A percentile compares a stretch with the other conserved stretches of the same genome.
phyloP scores from a whole-genome alignment of 2,113 vertebrate species.

The Rallus limicola region DNA sequence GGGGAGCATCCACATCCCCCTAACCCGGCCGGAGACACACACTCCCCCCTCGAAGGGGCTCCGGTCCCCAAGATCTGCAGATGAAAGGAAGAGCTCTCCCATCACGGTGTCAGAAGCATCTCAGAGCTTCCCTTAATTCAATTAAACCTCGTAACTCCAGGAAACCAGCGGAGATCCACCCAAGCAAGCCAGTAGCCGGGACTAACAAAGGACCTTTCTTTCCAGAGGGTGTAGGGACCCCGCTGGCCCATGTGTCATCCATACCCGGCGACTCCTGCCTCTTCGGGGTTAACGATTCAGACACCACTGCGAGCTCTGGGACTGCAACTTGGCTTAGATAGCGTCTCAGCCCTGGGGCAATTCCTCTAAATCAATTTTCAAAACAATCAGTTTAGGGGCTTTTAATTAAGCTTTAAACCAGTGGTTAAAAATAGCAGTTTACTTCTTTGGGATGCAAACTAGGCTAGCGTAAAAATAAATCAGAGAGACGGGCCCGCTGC shows the following conservation, averaged over 20 bases:
- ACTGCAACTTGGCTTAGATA: constrained; percentile 26
- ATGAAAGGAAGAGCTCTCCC: not conserved
- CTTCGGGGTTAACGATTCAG: constrained; percentile 32
- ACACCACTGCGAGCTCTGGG: constrained; percentile 29
- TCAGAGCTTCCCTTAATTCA: constrained; percentile 33
- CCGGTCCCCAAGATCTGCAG: not conserved
- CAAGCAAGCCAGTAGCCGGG: not conserved
- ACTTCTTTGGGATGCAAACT: constrained; percentile 68
- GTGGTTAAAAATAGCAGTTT: constrained; percentile 70
- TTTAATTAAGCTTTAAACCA: constrained; percentile 72
- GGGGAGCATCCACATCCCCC: not conserved
- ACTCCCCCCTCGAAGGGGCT: not conserved
- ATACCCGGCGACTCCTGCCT: not conserved
- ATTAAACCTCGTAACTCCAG: constrained; percentile 41
- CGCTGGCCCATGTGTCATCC: constrained; percentile 13
- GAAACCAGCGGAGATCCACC: constrained; percentile 50
- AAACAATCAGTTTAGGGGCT: constrained; percentile 71
- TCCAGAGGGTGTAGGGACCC: not conserved
- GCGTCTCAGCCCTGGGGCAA: constrained; percentile 52
- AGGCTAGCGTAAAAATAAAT: constrained; percentile 61
- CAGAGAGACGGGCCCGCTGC: constrained; percentile 35
- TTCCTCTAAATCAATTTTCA: constrained; percentile 72
- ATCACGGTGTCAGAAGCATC: not conserved
- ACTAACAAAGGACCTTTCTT: constrained; percentile 59
- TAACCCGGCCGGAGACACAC: too few species aligned